Evolutionary conservation across 1,140 invertebrate genomes (phyloP).

Genomic region (Drusus annulatus): DNA sequence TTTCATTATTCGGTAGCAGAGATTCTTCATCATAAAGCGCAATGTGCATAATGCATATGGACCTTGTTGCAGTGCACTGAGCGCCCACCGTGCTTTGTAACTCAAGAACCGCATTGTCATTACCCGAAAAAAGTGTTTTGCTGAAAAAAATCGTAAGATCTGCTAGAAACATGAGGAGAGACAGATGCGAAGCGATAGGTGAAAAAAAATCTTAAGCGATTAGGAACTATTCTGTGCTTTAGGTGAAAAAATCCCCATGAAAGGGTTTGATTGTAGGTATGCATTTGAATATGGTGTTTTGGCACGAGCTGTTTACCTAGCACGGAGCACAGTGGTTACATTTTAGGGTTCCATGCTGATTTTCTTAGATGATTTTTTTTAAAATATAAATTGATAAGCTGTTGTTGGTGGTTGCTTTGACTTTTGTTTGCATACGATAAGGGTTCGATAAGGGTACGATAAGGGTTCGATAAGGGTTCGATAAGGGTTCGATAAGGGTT

Average conservation of each 20-base stretch:
- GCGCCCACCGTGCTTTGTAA: constrained; percentile 9
- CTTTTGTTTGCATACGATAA: too few relatives aligned
- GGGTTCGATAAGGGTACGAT: too few relatives aligned
- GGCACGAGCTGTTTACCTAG: neutral
- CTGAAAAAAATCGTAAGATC: constrained; percentile 16
- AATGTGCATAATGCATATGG: constrained; percentile 7
- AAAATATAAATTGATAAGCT: too few relatives aligned
- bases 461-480: too few relatives aligned
- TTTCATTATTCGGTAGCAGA: neutral
- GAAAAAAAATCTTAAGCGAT: neutral
- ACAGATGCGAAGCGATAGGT: constrained; percentile 20
- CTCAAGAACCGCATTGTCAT: constrained; percentile 13
- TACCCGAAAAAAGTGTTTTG: constrained; percentile 1
- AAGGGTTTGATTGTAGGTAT: constrained; percentile 23
- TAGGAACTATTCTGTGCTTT: neutral
- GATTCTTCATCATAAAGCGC: neutral
- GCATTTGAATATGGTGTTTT: neutral
- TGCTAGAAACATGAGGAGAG: neutral
- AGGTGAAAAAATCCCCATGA: neutral
- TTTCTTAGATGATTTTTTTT: too few relatives aligned
- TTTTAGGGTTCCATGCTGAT: too few relatives aligned
- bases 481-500: too few relatives aligned
- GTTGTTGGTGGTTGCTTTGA: too few relatives aligned
- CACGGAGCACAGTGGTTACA: too few relatives aligned
- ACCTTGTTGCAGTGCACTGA: neutral